Evolutionary conservation across 2,797 vertebrate genomes (phyloP).

Genomic region (Aphelocoma californica): DNA sequence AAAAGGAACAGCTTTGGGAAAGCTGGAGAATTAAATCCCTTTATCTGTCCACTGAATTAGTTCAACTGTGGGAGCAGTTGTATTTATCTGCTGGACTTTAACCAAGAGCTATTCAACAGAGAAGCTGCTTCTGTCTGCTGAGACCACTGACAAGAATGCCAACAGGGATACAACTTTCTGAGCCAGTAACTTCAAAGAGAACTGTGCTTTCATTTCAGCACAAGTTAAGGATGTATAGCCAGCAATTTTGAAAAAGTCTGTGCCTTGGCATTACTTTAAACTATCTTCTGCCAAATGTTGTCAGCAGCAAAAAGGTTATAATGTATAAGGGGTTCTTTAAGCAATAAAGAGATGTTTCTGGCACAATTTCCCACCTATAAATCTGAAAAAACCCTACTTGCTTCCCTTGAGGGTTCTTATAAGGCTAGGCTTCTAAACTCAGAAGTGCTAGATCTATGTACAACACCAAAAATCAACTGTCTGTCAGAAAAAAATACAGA

Average conservation of each 20-base stretch:
- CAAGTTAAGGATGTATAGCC: not conserved
- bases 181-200: slow-evolving; percentile 26
- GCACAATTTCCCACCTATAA: not conserved
- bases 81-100: not conserved
- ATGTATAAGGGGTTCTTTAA: not conserved
- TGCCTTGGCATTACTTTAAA: not conserved
- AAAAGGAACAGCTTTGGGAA: not conserved
- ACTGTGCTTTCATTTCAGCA: not conserved
- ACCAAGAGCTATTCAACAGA: not conserved
- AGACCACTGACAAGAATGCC: not conserved
- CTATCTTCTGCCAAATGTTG: not conserved
- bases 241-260: not conserved
- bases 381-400: not conserved
- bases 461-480: not conserved
- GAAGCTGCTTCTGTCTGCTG: slow-evolving; percentile 10
- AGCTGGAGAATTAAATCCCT: slow-evolving; percentile 22
- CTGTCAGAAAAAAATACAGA: not conserved
- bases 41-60: slow-evolving; percentile 22
- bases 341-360: not conserved
- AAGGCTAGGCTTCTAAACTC: not conserved
- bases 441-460: not conserved
- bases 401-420: not conserved
- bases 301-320: not conserved
- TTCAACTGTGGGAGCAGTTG: not conserved
- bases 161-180: not conserved